These are phyloP conservation scores for Oasisia sp. DNA, from an alignment of 2,888 invertebrate species.

Conservation along the genomic window DNA sequence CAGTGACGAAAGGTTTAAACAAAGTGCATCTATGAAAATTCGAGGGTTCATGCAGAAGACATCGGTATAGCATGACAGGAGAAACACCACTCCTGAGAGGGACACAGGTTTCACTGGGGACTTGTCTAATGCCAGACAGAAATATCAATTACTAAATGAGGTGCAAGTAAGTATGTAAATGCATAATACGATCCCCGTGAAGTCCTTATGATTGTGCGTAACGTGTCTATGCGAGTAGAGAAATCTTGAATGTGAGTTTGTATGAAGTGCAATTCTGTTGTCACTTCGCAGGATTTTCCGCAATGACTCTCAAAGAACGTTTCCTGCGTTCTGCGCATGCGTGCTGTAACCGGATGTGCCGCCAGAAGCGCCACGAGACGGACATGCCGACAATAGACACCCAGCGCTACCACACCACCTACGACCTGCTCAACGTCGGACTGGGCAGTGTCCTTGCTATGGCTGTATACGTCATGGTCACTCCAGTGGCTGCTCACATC, in stretches of 20 bases:
- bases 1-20: too few relatives aligned
- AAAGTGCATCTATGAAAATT: too few relatives aligned
- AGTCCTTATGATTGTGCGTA: background rate
- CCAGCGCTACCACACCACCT: background rate
- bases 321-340: background rate
- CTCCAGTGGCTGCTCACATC: background rate
- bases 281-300: background rate
- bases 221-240: background rate
- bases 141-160: too few relatives aligned
- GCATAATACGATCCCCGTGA: background rate
- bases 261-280: background rate
- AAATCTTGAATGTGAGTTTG: background rate
- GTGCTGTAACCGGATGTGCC: background rate
- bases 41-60: too few relatives aligned
- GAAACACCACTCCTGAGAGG: too few relatives aligned
- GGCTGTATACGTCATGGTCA: slow-evolving; percentile 2
- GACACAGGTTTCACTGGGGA: too few relatives aligned
- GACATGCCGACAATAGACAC: background rate
- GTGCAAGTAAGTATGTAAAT: too few relatives aligned
- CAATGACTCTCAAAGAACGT: background rate
- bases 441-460: slow-evolving; percentile 17
- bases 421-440: background rate
- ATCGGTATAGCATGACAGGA: too few relatives aligned
- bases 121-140: too few relatives aligned
- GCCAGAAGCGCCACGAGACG: slow-evolving; percentile 1